Evolutionary conservation across 2,797 vertebrate species (phyloP), one percentile per base, ranked within the genome.

Genomic region (Orestias chungarensis): DNA sequence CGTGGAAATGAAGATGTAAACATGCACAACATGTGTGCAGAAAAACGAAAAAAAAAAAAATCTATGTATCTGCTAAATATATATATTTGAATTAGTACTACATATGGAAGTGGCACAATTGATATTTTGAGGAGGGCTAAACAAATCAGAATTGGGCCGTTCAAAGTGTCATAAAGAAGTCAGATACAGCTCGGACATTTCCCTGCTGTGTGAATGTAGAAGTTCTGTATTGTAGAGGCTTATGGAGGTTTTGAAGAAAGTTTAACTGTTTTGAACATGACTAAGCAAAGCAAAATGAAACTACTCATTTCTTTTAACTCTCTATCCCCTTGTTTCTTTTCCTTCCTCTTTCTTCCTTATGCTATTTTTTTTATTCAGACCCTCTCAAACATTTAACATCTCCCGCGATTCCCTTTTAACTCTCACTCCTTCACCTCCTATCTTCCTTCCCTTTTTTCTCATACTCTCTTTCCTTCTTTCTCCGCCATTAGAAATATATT

Each of bases 401-500:
- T 81, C 80, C 44, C 49, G 2, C 64, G 50, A 71, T 69, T 33
- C 49, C 42, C 52, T 57, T 31, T 44, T 64, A 47, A 38, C 43
- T 66, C 49, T 79, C 57, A 33, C 57, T 68, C 65, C 69, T 54
- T 52, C 33, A 44, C 57, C 15, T 59, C 64, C 55, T 49, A 46
- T 64, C 43, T 50, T 38, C 47, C 40, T 54, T 15, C 11, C 31
- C 25, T 44, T 29, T 68, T 69, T 54, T 44, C 68, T 76, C 47
- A 8, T 31, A 43, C 73, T n/a, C 43, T 67, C 69, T 73, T 66
- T 75, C 71, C 46, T 40, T 65, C 70, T 68, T 65, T 73, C 76
- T 73, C 76, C 85, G 76, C 89, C 82, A 87, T 90, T 91, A 87
- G 86, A 90, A 91, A 91, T 89, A 92, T 93, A 92, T 91, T 91